Percentiles rank a stretch among this genome's conserved stretches.
These are phyloP conservation scores for Drosophila suzukii DNA, from an alignment of 1,140 invertebrate species.

Conservation along the genomic window DNA sequence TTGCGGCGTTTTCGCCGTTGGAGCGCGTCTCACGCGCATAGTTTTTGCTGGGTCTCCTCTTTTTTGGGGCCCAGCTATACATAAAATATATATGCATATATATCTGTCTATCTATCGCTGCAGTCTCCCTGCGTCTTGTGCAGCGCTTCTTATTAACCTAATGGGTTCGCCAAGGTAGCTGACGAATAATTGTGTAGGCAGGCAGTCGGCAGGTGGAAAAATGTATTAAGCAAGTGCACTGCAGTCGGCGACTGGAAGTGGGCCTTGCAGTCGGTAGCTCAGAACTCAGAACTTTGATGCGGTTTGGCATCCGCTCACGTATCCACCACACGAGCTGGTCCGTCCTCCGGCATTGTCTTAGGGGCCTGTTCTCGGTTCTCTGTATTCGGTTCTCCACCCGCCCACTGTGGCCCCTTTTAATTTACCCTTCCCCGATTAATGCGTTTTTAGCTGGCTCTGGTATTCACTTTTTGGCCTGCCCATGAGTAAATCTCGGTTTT, in stretches of 20 bases:
- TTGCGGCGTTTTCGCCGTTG: conserved; percentile 74
- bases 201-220: conserved; percentile 40
- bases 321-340: conserved; percentile 30
- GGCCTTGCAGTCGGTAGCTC: conserved; percentile 25
- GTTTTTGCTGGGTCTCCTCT: conserved; percentile 48
- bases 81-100: background rate
- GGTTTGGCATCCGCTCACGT: conserved; percentile 54
- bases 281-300: conserved; percentile 63
- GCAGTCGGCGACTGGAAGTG: conserved; percentile 42
- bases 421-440: conserved; percentile 46
- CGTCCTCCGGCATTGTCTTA: conserved; percentile 60
- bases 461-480: conserved; percentile 18
- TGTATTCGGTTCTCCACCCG: background rate
- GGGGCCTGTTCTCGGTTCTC: background rate
- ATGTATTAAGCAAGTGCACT: conserved; percentile 78
- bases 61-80: conserved; percentile 7
- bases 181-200: conserved; percentile 44
- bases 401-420: conserved; percentile 12
- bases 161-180: conserved; percentile 80
- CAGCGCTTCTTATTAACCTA: conserved; percentile 76
- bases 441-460: conserved; percentile 14
- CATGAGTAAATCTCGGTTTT: conserved; percentile 34
- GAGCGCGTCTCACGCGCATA: conserved; percentile 74
- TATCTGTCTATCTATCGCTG: conserved; percentile 8
- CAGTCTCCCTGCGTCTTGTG: conserved; percentile 22